Percentiles rank a stretch among this genome's conserved stretches.
phyloP scores from a whole-genome alignment of 2,888 invertebrate genomes.

The Stenoptilia bipunctidactyla region DNA sequence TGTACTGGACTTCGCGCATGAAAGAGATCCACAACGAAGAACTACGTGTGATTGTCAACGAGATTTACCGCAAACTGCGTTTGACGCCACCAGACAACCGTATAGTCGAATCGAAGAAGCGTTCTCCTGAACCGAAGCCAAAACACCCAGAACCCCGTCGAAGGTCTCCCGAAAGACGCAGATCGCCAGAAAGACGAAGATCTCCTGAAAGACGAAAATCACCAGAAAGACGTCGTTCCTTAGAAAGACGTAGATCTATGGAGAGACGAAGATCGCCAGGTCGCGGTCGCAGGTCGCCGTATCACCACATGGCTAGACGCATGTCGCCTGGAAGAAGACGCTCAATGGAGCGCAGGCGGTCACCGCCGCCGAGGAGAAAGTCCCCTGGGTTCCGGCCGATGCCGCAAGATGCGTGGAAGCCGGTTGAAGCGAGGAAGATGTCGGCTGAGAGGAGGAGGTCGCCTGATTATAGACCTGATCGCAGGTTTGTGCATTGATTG shows the following conservation, averaged over 20 bases:
- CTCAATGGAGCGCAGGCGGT: too few species aligned
- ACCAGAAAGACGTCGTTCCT: neutral
- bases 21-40: slow-evolving; percentile 81
- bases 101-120: too few species aligned
- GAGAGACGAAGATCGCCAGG: slow-evolving; percentile 3
- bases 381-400: slow-evolving; percentile 7
- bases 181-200: neutral
- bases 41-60: slow-evolving; percentile 74
- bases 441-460: neutral
- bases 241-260: too few species aligned
- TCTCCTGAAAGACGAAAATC: neutral
- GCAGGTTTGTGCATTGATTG: too few species aligned
- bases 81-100: slow-evolving; percentile 38
- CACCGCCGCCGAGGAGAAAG: slow-evolving; percentile 2
- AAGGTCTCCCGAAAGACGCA: slow-evolving; percentile 7
- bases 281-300: slow-evolving; percentile 4
- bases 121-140: too few species aligned
- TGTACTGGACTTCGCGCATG: slow-evolving; percentile 87
- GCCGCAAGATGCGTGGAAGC: slow-evolving; percentile 10
- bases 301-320: too few species aligned
- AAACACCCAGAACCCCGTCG: too few species aligned
- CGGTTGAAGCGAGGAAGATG: neutral
- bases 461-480: slow-evolving; percentile 2
- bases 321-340: too few species aligned
- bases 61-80: slow-evolving; percentile 75